Percentiles rank a stretch among this genome's conserved stretches.
Conservation (phyloP, 2,888 invertebrate genomes). For the Phymatocera aterrima region DNA sequence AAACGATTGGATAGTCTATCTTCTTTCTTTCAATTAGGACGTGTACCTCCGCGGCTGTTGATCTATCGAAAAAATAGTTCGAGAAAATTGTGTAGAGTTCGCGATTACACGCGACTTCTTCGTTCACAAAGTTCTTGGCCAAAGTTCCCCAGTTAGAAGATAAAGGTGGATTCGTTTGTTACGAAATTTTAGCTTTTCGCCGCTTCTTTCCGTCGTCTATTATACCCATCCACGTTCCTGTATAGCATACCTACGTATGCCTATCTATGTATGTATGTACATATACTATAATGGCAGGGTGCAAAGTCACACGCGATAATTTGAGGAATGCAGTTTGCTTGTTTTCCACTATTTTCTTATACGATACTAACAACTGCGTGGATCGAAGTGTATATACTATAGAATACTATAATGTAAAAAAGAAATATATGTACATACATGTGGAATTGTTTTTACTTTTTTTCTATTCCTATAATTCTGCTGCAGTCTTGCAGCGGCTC, state of each 20-base stretch:
- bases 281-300: neutral
- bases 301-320: conserved; percentile 23
- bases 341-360: conserved; percentile 5
- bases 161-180: too few relatives aligned
- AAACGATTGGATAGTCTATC: neutral
- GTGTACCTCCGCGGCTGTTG: too few relatives aligned
- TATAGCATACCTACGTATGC: neutral
- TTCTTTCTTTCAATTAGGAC: neutral
- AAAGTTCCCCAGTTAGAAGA: too few relatives aligned
- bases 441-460: neutral
- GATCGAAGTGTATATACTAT: too few relatives aligned
- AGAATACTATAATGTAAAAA: too few relatives aligned
- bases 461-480: neutral
- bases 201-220: too few relatives aligned
- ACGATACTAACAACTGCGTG: neutral
- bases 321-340: conserved; percentile 15
- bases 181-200: too few relatives aligned
- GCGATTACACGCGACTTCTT: too few relatives aligned
- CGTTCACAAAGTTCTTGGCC: too few relatives aligned
- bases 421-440: too few relatives aligned
- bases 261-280: neutral
- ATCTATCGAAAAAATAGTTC: too few relatives aligned
- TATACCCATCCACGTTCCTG: neutral
- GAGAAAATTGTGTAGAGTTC: too few relatives aligned
- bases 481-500: neutral